Conservation (phyloP, 1,140 invertebrate genomes). For the Drosophila kikkawai region DNA sequence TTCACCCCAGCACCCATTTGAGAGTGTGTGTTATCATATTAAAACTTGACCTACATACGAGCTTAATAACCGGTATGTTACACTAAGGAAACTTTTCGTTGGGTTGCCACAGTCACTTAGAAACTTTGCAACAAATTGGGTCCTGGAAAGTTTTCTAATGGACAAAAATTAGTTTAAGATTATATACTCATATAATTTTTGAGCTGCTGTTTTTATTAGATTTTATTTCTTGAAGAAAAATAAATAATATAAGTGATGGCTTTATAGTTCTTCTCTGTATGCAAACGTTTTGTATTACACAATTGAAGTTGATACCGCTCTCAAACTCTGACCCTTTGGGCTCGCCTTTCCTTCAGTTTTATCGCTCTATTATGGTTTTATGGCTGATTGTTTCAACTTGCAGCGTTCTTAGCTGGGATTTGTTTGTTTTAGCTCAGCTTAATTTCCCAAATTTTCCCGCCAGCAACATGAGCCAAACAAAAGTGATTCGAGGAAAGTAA, state of each 20-base stretch:
- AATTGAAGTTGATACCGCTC: conserved; percentile 12
- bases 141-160: conserved; percentile 9
- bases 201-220: not conserved
- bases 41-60: conserved; percentile 77
- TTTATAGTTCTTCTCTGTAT: not conserved
- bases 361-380: conserved; percentile 2
- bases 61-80: conserved; percentile 67
- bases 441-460: conserved; percentile 35
- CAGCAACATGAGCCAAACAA: conserved; percentile 16
- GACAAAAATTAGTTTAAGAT: not conserved
- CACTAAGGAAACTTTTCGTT: conserved; percentile 12
- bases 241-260: not conserved
- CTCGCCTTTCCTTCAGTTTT: not conserved
- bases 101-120: conserved; percentile 15
- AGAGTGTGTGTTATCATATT: conserved; percentile 60
- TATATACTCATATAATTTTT: too few relatives aligned
- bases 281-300: not conserved
- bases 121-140: conserved; percentile 33
- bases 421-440: conserved; percentile 12
- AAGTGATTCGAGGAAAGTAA: conserved; percentile 4
- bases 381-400: not conserved
- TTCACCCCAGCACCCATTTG: conserved; percentile 24
- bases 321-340: not conserved
- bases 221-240: not conserved
- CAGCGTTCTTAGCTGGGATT: not conserved